A percentile compares a stretch with the other conserved stretches of the same genome.
Evolutionary conservation across 2,888 invertebrate species (phyloP).

Genomic region (Agrotis exclamationis): DNA sequence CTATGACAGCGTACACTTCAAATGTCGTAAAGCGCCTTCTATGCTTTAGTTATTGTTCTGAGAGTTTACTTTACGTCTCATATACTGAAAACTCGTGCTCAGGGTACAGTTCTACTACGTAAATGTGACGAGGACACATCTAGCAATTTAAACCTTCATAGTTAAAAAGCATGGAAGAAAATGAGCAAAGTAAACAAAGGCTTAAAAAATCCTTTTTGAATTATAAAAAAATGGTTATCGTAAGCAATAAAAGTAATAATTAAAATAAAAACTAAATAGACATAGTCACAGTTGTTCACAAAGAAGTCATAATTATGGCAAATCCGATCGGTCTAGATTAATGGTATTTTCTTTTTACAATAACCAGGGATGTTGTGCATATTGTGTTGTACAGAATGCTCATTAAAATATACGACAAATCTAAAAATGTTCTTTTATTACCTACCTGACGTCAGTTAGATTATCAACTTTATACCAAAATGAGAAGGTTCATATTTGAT

Average conservation of each 20-base stretch:
- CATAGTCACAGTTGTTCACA: conserved; percentile 37
- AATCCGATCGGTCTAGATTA: conserved; percentile 55
- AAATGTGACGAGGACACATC: neutral
- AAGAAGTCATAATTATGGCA: conserved; percentile 20
- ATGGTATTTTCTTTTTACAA: conserved; percentile 47
- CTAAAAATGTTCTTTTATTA: conserved; percentile 56
- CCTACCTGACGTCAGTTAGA: too few species aligned
- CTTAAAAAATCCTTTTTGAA: neutral
- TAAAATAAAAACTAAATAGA: conserved; percentile 11
- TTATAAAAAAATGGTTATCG: neutral
- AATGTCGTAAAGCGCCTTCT: too few species aligned
- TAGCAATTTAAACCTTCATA: neutral
- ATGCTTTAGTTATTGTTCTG: too few species aligned
- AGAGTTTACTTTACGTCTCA: too few species aligned
- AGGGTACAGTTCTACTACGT: too few species aligned
- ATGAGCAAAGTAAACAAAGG: neutral
- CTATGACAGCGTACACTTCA: too few species aligned
- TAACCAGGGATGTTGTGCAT: conserved; percentile 67
- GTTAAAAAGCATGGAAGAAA: neutral
- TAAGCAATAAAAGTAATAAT: conserved; percentile 1
- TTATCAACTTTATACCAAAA: too few species aligned
- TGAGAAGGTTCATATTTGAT: too few species aligned
- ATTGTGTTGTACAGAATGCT: conserved; percentile 78
- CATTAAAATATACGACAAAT: conserved; percentile 70
- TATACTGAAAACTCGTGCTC: too few species aligned